phyloP scores from a whole-genome alignment of 2,888 invertebrate genomes.

The Andrena bicolor region DNA sequence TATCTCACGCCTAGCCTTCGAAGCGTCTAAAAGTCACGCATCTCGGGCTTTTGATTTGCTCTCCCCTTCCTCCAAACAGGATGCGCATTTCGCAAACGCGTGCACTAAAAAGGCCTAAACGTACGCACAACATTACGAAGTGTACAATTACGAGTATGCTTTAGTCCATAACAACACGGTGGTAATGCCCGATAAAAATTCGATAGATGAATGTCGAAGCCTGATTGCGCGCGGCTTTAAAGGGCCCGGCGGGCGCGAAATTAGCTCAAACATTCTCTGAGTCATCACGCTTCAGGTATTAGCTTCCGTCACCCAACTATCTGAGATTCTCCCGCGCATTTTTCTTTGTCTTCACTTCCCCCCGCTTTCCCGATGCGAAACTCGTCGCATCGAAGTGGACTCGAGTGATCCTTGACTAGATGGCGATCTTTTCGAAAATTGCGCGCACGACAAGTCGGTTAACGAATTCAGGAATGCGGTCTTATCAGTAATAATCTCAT shows the following conservation, averaged over 20 bases:
- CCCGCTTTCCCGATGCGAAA: constrained; percentile 3
- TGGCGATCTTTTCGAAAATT: constrained; percentile 68
- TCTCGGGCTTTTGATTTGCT: not conserved
- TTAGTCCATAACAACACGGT: constrained; percentile 31
- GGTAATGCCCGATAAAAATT: constrained; percentile 50
- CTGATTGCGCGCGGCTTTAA: constrained; percentile 7
- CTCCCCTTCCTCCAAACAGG: not conserved
- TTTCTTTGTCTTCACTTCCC: not conserved
- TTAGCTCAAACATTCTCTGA: constrained; percentile 16
- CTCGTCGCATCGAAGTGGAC: constrained; percentile 38
- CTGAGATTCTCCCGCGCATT: constrained; percentile 49
- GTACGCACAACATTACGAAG: constrained; percentile 39
- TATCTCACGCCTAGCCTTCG: not conserved
- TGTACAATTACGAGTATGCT: constrained; percentile 33
- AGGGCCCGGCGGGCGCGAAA: not conserved
- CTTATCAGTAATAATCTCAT: constrained; percentile 59
- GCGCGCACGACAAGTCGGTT: constrained; percentile 31
- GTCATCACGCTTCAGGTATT: constrained; percentile 39
- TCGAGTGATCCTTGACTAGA: constrained; percentile 60
- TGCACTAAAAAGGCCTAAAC: constrained; percentile 40
- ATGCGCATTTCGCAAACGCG: constrained; percentile 19
- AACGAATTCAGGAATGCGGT: constrained; percentile 39
- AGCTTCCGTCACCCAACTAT: constrained; percentile 52
- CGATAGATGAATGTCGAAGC: constrained; percentile 37
- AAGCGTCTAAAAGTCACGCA: not conserved